Evolutionary conservation across 2,888 invertebrate species (phyloP).

Genomic region (Sesia apiformis): DNA sequence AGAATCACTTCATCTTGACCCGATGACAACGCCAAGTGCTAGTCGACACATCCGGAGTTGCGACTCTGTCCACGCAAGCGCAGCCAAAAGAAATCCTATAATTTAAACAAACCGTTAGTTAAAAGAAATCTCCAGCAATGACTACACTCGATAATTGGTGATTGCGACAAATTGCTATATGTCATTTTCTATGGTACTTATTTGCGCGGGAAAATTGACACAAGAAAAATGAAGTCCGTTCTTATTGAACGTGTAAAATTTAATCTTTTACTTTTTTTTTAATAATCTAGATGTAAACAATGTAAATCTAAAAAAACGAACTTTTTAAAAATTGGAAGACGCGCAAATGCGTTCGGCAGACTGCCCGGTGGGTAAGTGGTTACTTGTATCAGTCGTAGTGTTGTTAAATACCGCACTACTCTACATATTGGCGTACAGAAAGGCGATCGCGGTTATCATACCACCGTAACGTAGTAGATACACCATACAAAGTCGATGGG

Average conservation of each 20-base stretch:
- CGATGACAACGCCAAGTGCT: constrained; percentile 14
- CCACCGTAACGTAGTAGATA: neutral
- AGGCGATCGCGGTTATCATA: constrained; percentile 24
- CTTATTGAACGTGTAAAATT: too few species aligned
- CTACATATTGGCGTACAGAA: constrained; percentile 56
- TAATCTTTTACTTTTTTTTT: too few species aligned
- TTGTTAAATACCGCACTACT: constrained; percentile 68
- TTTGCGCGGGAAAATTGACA: constrained; percentile 24
- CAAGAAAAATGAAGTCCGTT: neutral
- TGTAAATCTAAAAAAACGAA: constrained; percentile 14
- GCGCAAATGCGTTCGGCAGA: constrained; percentile 50
- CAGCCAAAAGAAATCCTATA: constrained; percentile 61
- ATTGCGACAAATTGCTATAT: neutral
- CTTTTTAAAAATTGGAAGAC: constrained; percentile 29
- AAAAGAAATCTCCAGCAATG: constrained; percentile 44
- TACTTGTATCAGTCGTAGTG: constrained; percentile 50
- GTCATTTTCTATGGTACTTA: constrained; percentile 2
- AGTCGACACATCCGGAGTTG: constrained; percentile 44
- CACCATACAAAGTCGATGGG: too few species aligned
- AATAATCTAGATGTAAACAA: too few species aligned
- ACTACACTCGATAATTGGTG: constrained; percentile 45
- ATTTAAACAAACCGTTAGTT: constrained; percentile 55
- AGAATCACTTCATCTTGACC: constrained; percentile 38
- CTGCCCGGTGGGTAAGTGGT: constrained; percentile 56
- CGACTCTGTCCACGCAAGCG: constrained; percentile 38